phyloP scores from a whole-genome alignment of 2,888 invertebrate genomes.

The Anagyrus pseudococci region DNA sequence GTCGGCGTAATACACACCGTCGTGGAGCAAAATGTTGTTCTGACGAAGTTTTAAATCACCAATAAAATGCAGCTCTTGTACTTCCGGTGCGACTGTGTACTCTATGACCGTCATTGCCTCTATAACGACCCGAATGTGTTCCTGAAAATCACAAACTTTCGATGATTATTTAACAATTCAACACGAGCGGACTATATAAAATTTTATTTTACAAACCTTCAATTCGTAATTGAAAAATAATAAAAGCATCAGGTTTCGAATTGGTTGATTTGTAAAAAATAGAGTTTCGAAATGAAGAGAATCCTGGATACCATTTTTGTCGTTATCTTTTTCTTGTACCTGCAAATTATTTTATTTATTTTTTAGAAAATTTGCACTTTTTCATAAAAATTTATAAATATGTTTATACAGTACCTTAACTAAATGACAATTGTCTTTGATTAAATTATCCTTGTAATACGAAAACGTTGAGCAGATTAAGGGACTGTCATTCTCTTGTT shows the following conservation, averaged over 20 bases:
- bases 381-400: not conserved
- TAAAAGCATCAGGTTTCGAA: slow-evolving; percentile 50
- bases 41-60: slow-evolving; percentile 54
- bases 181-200: slow-evolving; percentile 1
- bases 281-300: slow-evolving; percentile 52
- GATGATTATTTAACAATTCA: too few species aligned
- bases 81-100: slow-evolving; percentile 45
- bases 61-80: slow-evolving; percentile 51
- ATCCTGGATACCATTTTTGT: slow-evolving; percentile 54
- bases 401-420: slow-evolving; percentile 53
- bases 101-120: slow-evolving; percentile 53
- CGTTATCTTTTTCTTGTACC: slow-evolving; percentile 53
- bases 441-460: slow-evolving; percentile 52
- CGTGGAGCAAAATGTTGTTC: slow-evolving; percentile 47
- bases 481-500: slow-evolving; percentile 47
- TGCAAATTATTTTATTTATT: slow-evolving; percentile 28
- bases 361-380: not conserved
- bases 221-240: slow-evolving; percentile 56
- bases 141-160: slow-evolving; percentile 45
- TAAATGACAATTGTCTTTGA: slow-evolving; percentile 53
- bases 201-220: slow-evolving; percentile 44
- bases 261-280: slow-evolving; percentile 51
- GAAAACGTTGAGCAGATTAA: slow-evolving; percentile 54
- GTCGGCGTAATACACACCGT: slow-evolving; percentile 47
- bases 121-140: slow-evolving; percentile 47